phyloP scores from a whole-genome alignment of 2,888 invertebrate species.

The Troglohyphantes excavatus region DNA sequence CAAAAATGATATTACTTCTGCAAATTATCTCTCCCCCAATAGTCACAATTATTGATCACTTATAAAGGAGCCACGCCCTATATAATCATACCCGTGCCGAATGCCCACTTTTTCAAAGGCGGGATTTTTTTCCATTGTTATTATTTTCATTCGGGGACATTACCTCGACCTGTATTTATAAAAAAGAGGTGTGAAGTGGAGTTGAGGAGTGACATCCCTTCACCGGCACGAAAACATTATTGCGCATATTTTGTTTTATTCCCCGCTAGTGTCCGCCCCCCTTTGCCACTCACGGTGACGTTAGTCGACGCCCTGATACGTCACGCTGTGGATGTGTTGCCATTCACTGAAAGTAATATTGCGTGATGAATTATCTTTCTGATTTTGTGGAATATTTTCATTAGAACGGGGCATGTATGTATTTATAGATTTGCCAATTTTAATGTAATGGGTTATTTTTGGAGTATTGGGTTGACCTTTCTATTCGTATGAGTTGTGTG shows the following conservation, averaged over 20 bases:
- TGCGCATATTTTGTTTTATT: constrained; percentile 32
- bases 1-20: not conserved
- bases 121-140: constrained; percentile 1
- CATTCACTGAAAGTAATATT: not conserved
- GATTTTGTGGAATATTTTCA: no score
- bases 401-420: no score
- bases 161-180: constrained; percentile 28
- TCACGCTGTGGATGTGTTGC: not conserved
- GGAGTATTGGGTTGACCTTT: no score
- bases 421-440: no score
- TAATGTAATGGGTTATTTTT: no score
- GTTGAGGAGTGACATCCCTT: constrained; percentile 54
- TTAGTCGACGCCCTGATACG: constrained; percentile 31
- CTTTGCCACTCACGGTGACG: constrained; percentile 32
- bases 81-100: constrained; percentile 28
- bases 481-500: no score
- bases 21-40: constrained; percentile 14
- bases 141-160: not conserved
- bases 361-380: not conserved
- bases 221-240: constrained; percentile 59
- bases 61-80: constrained; percentile 60
- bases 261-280: not conserved
- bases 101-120: not conserved
- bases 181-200: constrained; percentile 56
- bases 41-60: constrained; percentile 47